Evolutionary conservation across 2,888 invertebrate species (phyloP), one percentile per base, ranked within the genome.

Genomic region (Melangyna quadrimaculata): DNA sequence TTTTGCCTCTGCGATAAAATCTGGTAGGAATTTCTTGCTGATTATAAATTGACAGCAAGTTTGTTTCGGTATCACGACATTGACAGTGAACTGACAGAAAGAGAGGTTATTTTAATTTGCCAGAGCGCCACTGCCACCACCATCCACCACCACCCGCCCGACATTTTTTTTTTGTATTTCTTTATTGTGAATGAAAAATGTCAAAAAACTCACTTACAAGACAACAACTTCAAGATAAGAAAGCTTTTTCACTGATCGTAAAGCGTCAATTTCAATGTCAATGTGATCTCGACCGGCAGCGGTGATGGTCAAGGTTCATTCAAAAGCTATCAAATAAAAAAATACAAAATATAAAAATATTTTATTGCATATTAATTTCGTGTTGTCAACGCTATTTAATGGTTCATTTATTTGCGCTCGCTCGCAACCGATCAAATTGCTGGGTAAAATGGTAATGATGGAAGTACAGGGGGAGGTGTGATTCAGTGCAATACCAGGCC

Each of bases 281-380:
- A 72, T 77, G 84, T 75, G 78, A 83, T 48, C n/a, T n/a, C 35
- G 43, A 27, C 35, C 61, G 43, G 12, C 12, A 12, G 10, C 51
- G 78, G 61, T 79, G 84, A 84, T 77, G 84, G 84, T 84, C 84
- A 84, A 84, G 84, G 84, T 84, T 80, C 84, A 78, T 67, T 19
- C 67, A 19, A 81, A 73, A 74, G 69, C 71, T 75, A 65, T 84
- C 75, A 69, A 80, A 75, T 51, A 69, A 69, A 59, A 45, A 9
- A 45, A 67, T 35, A 69, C 65, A 83, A 70, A 59, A 83, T 73
- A 57, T 73, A 57, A 70, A 27, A 74, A 29, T 63, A 43, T 51
- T 35, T 57, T 69, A 35, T 69, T 29, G 51, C 51, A 27, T 35
- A 55, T 70, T 40, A 67, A 61, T 67, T 73, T 73, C 32, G 73